phyloP scores from a whole-genome alignment of 2,888 invertebrate genomes.

The Athrips mouffetella region DNA sequence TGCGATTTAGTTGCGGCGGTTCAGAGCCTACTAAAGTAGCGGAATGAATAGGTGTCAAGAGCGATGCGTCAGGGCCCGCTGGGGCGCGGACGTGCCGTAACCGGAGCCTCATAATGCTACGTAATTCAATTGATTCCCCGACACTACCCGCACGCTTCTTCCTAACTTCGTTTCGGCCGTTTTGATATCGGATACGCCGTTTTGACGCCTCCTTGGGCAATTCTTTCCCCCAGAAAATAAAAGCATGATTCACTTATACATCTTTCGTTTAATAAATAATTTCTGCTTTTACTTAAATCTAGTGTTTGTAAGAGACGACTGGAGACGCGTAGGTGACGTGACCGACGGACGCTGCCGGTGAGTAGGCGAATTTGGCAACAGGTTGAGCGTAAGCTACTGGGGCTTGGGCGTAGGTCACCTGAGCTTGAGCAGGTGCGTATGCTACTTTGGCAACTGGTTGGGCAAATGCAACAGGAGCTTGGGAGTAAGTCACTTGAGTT shows the following conservation, averaged over 20 bases:
- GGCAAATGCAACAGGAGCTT: too few relatives aligned
- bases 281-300: conserved; percentile 39
- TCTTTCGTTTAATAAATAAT: conserved; percentile 57
- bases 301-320: conserved; percentile 62
- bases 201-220: conserved; percentile 63
- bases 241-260: conserved; percentile 24
- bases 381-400: conserved; percentile 25
- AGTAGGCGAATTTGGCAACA: conserved; percentile 28
- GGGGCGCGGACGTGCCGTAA: conserved; percentile 67
- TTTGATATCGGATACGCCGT: conserved; percentile 76
- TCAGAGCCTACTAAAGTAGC: conserved; percentile 51
- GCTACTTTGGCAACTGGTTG: conserved; percentile 20
- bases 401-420: conserved; percentile 23
- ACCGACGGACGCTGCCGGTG: conserved; percentile 30
- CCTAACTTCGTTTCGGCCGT: conserved; percentile 74
- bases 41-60: conserved; percentile 70
- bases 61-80: conserved; percentile 57
- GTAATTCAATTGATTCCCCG: conserved; percentile 77
- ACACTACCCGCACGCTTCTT: conserved; percentile 74
- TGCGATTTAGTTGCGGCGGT: conserved; percentile 8
- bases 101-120: conserved; percentile 72
- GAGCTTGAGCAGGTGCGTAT: conserved; percentile 25
- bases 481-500: conserved; percentile 19
- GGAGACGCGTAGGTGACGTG: conserved; percentile 60
- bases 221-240: conserved; percentile 58